A percentile compares a stretch with the other conserved stretches of the same genome.
Evolutionary conservation across 2,113 vertebrate genomes (phyloP).

Genomic region (Stigmatopora argus): DNA sequence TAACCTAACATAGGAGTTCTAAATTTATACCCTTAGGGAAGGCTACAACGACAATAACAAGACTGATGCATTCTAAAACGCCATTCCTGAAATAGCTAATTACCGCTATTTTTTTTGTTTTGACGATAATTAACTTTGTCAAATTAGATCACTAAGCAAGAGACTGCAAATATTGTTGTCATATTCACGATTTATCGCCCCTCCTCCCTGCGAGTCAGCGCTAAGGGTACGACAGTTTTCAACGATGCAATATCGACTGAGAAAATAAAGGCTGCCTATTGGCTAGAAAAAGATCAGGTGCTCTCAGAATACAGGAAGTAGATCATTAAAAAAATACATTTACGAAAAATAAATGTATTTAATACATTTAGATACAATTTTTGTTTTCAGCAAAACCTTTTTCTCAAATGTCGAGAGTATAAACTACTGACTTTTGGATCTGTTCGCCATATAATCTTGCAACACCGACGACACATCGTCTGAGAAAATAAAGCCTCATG

Average conservation of each 20-base stretch:
- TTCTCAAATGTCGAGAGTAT: background rate
- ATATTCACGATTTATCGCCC: no score
- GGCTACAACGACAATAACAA: background rate
- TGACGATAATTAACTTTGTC: no score
- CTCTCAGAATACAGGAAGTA: constrained; percentile 48
- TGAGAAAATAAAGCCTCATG: constrained; percentile 35
- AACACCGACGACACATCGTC: fast-evolving
- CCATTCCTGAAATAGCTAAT: no score
- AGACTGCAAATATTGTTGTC: no score
- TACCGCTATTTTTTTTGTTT: no score
- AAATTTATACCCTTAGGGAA: background rate
- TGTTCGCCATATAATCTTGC: background rate
- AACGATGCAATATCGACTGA: fast-evolving
- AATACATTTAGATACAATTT: background rate
- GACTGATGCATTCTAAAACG: no score
- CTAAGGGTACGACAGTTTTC: fast-evolving
- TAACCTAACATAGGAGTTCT: fast-evolving
- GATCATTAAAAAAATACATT: constrained; percentile 6
- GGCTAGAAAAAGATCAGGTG: constrained; percentile 29
- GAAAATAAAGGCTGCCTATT: constrained; percentile 51
- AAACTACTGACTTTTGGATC: background rate
- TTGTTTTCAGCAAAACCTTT: background rate
- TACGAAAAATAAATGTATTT: fast-evolving
- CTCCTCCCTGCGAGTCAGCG: constrained; percentile 23
- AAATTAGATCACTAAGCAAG: no score